phyloP scores from a whole-genome alignment of 1,140 invertebrate genomes.

The Cotesia vestalis region DNA sequence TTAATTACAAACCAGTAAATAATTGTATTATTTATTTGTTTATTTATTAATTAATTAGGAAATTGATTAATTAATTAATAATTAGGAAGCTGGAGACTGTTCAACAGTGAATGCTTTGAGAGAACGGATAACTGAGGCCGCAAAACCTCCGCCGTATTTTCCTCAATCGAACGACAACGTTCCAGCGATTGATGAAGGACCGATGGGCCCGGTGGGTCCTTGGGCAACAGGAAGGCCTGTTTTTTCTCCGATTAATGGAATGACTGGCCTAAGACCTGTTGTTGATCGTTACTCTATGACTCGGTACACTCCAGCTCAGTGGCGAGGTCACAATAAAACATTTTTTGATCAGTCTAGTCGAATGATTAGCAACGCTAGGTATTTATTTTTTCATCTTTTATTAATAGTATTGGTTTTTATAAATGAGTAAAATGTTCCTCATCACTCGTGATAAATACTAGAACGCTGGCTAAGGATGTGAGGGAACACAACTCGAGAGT shows the following conservation, averaged over 20 bases:
- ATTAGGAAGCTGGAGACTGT: constrained; percentile 16
- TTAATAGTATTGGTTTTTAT: neutral
- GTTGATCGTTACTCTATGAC: constrained; percentile 80
- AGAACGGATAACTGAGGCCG: constrained; percentile 22
- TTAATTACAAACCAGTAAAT: constrained; percentile 4
- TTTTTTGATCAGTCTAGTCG: constrained; percentile 65
- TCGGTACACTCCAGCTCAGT: constrained; percentile 74
- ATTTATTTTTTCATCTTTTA: neutral
- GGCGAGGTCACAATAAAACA: constrained; percentile 72
- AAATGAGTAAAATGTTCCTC: neutral
- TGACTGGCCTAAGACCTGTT: constrained; percentile 76
- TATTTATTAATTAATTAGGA: neutral
- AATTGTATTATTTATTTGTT: neutral
- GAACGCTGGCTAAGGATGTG: constrained; percentile 66
- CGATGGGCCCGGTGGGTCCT: constrained; percentile 69
- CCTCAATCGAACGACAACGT: constrained; percentile 67
- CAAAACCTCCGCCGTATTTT: constrained; percentile 61
- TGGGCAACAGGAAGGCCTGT: constrained; percentile 76
- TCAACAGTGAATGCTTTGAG: constrained; percentile 31
- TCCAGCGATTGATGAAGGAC: constrained; percentile 55
- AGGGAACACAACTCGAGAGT: constrained; percentile 70
- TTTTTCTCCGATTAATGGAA: constrained; percentile 72
- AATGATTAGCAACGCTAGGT: constrained; percentile 39
- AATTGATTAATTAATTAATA: neutral
- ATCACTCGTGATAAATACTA: constrained; percentile 28